These are phyloP conservation scores for Crocuta crocuta DNA, from an alignment of 2,113 vertebrate species.

Conservation along the genomic window DNA sequence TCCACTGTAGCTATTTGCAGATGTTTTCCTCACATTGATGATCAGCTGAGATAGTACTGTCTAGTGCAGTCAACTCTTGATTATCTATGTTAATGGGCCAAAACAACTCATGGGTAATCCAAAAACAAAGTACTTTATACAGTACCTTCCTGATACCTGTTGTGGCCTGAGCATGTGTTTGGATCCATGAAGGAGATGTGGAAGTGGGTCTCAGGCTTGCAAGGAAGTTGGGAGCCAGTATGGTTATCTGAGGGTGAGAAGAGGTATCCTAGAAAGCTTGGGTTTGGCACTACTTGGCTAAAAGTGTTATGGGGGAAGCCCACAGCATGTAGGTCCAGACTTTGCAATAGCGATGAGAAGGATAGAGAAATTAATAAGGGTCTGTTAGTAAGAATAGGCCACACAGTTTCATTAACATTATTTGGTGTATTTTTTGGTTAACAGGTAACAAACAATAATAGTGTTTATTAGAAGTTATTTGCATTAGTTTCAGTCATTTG, in stretches of 20 bases:
- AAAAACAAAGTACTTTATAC: constrained; percentile 25
- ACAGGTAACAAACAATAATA: background rate
- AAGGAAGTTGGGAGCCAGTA: background rate
- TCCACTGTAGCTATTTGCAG: constrained; percentile 38
- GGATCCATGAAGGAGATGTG: constrained; percentile 42
- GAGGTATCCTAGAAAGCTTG: background rate
- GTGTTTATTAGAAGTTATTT: background rate
- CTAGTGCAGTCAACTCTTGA: constrained; percentile 7
- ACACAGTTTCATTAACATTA: background rate
- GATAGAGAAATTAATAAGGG: background rate
- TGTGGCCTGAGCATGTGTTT: constrained; percentile 53
- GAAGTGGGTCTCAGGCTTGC: constrained; percentile 47
- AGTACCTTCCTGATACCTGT: constrained; percentile 24
- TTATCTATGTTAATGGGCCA: constrained; percentile 50
- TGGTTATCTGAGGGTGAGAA: background rate
- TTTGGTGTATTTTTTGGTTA: constrained; percentile 6
- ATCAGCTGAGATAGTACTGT: constrained; percentile 58
- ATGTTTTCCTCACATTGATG: constrained; percentile 40
- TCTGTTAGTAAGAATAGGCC: background rate
- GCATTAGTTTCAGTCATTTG: background rate
- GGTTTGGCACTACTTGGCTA: constrained; percentile 2
- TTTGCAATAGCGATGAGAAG: constrained; percentile 19
- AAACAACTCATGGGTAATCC: constrained; percentile 25
- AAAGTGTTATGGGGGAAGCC: background rate
- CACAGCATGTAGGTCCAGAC: constrained; percentile 20